These are phyloP conservation scores for Napeogenes inachia DNA, from an alignment of 2,888 invertebrate genomes.

Conservation along the genomic window DNA sequence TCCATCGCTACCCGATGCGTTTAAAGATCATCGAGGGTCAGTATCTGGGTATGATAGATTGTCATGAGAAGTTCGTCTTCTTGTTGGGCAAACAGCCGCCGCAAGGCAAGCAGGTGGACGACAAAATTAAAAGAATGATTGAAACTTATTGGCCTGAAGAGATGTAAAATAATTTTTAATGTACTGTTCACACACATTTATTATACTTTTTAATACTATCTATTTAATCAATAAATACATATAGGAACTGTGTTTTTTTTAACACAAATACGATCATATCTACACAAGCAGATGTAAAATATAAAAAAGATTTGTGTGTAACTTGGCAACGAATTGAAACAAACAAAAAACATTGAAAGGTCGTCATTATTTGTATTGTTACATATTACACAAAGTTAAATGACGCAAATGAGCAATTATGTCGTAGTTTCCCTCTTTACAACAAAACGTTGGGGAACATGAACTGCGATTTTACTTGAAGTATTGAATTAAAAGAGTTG, in stretches of 20 bases:
- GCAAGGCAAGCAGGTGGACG: conserved; percentile 47
- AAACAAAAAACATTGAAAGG: conserved; percentile 27
- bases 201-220: no score
- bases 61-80: conserved; percentile 60
- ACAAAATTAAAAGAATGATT: conserved; percentile 52
- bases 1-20: conserved; percentile 60
- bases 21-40: conserved; percentile 54
- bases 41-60: conserved; percentile 65
- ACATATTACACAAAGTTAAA: conserved; percentile 42
- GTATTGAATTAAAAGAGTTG: no score
- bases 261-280: neutral
- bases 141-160: conserved; percentile 58
- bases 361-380: conserved; percentile 28
- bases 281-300: neutral
- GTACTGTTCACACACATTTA: no score
- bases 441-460: conserved; percentile 23
- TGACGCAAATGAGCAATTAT: conserved; percentile 50
- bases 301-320: conserved; percentile 18
- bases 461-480: neutral
- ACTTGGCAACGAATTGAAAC: conserved; percentile 28
- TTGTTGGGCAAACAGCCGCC: conserved; percentile 53
- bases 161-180: no score
- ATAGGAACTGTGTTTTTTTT: neutral
- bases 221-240: neutral
- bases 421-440: conserved; percentile 39